A percentile compares a stretch with the other conserved stretches of the same genome.
Conservation (phyloP, 1,140 invertebrate species). For the Ylistrum balloti region DNA sequence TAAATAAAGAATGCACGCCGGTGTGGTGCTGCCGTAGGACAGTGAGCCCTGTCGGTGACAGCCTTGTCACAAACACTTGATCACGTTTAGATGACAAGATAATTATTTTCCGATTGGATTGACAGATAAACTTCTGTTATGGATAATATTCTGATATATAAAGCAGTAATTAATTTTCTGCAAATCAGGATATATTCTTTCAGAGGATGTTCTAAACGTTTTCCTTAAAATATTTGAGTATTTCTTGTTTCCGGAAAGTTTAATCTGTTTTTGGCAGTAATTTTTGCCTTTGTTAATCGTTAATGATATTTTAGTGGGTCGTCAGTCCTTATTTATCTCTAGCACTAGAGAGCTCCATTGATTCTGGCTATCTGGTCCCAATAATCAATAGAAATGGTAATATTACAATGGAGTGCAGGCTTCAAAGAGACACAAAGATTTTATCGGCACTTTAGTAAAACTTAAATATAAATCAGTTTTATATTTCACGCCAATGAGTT, state of each 20-base stretch:
- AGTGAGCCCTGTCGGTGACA: not conserved
- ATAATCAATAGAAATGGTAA: constrained; percentile 21
- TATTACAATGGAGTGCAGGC: not conserved
- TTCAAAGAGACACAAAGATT: not conserved
- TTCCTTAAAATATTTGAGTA: not conserved
- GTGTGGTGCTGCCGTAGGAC: not conserved
- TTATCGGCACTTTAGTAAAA: not conserved
- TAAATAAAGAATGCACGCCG: not conserved
- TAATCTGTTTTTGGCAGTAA: not conserved
- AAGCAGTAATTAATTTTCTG: not conserved
- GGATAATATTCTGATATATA: not conserved
- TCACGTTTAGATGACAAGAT: constrained; percentile 1
- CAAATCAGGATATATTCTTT: not conserved
- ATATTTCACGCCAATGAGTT: not conserved
- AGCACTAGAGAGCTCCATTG: not conserved
- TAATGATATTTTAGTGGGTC: not conserved
- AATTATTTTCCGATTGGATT: not conserved
- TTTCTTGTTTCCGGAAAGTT: not conserved
- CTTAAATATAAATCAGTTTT: not conserved
- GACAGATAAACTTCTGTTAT: not conserved
- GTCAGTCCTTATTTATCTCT: not conserved
- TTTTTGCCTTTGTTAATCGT: not conserved
- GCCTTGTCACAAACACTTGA: constrained; percentile 10
- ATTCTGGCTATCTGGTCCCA: not conserved
- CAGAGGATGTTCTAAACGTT: not conserved